Evolutionary conservation across 2,888 invertebrate genomes (phyloP), one percentile per base, ranked within the genome.

Genomic region (Aquatica leii): DNA sequence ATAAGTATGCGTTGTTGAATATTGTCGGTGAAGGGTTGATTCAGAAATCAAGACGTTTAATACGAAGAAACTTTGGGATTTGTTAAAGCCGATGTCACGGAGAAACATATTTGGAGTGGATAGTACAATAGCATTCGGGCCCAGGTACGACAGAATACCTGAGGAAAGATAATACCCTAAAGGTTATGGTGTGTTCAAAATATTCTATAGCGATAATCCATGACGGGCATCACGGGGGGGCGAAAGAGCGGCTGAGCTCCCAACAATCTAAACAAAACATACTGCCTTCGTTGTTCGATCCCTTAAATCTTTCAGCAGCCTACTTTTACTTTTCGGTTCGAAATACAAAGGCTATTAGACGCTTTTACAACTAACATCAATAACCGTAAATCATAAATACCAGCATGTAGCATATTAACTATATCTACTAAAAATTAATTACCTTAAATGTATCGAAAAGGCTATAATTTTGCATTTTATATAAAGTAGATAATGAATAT

Each of bases 131-230:
- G 66, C 63, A 61, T 68, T 69, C 49, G 61, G 67, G 60, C 65
- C 59, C 71, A 71, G 70, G 70, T 71, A 69, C 58, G 62, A 49
- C 53, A 58, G n/a, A 64, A 61, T 71, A 71, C 70, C 71, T 71
- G 70, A 65, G 56, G 69, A 69, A 66, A 70, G 69, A 70, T 71
- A 71, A 69, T 69, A 59, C 68, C 56, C 58, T 53, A 49, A 48
- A 64, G 18, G 64, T 65, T 68, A 66, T 54, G 40, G 59, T 53
- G 67, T 59, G 63, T 66, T 67, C 68, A 64, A 65, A 68, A 68
- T 68, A 70, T 70, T 67, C 67, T 63, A 57, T 57, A 52, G 57
- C 31, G 59, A 58, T 63, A 59, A 53, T 58, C 63, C 57, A 59
- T 55, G 63, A 35, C 35, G 43, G 54, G 51, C 62, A 52, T 57